Evolutionary conservation across 2,797 vertebrate species (phyloP).

Genomic region (Enoplosus armatus): DNA sequence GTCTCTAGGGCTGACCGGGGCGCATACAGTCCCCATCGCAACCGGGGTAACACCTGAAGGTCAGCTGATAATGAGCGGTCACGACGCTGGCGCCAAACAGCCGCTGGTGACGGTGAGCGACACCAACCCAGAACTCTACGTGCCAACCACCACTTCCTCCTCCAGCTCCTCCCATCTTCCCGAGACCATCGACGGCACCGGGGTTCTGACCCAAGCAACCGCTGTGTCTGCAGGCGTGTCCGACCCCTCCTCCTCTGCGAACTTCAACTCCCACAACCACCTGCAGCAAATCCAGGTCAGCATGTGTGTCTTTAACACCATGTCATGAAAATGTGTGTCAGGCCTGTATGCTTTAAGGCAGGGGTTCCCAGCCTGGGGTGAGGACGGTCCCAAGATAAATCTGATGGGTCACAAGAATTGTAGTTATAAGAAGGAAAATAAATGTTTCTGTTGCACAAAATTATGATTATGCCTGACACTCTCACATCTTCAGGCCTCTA

Average conservation of each 20-base stretch:
- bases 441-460: neutral
- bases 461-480: neutral
- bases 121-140: conserved; percentile 91
- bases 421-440: neutral
- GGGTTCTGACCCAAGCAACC: conserved; percentile 95
- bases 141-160: conserved; percentile 89
- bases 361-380: neutral
- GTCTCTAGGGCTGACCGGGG: conserved; percentile 95
- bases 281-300: conserved; percentile 96
- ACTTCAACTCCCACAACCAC: conserved; percentile 93
- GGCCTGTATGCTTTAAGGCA: neutral
- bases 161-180: conserved; percentile 92
- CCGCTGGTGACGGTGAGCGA: conserved; percentile 87
- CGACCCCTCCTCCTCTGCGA: conserved; percentile 88
- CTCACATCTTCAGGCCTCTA: neutral
- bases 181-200: conserved; percentile 96
- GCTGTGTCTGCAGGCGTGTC: conserved; percentile 91
- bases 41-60: conserved; percentile 92
- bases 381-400: neutral
- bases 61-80: conserved; percentile 94
- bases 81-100: conserved; percentile 89
- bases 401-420: neutral
- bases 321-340: neutral
- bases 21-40: conserved; percentile 93
- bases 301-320: conserved; percentile 15